Conservation (phyloP, 1,140 invertebrate genomes). For the Lepidurus apus region DNA sequence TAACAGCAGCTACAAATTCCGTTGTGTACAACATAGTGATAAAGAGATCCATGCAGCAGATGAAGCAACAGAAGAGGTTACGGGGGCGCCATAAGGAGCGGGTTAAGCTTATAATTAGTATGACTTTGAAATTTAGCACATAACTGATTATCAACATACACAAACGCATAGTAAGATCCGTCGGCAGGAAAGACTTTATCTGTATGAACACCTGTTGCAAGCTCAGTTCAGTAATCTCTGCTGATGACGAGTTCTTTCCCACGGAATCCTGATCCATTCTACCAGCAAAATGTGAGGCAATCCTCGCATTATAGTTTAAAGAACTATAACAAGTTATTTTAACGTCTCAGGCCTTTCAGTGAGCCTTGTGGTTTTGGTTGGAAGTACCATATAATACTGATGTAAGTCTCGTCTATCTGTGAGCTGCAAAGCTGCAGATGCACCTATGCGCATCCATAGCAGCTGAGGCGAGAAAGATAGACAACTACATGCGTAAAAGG, state of each 20-base stretch:
- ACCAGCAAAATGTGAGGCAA: neutral
- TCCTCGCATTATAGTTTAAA: neutral
- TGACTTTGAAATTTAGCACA: neutral
- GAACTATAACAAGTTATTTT: neutral
- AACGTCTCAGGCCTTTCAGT: neutral
- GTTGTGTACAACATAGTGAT: neutral
- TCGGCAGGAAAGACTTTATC: neutral
- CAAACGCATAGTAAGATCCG: neutral
- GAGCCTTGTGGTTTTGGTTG: no score
- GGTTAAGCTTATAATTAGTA: neutral
- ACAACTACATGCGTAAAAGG: no score
- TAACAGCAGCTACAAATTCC: neutral
- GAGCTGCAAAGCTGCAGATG: no score
- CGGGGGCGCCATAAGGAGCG: neutral
- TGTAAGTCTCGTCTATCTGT: no score
- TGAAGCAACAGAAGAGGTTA: slow-evolving; percentile 1
- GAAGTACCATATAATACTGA: no score
- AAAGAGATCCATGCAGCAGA: neutral
- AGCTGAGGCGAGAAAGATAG: no score
- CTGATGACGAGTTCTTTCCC: neutral
- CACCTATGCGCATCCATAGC: no score
- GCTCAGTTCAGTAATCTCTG: neutral
- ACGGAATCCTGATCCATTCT: slow-evolving; percentile 6
- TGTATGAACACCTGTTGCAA: neutral
- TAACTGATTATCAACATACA: neutral